Evolutionary conservation across 2,888 invertebrate species (phyloP).

Genomic region (Cactoblastis cactorum): DNA sequence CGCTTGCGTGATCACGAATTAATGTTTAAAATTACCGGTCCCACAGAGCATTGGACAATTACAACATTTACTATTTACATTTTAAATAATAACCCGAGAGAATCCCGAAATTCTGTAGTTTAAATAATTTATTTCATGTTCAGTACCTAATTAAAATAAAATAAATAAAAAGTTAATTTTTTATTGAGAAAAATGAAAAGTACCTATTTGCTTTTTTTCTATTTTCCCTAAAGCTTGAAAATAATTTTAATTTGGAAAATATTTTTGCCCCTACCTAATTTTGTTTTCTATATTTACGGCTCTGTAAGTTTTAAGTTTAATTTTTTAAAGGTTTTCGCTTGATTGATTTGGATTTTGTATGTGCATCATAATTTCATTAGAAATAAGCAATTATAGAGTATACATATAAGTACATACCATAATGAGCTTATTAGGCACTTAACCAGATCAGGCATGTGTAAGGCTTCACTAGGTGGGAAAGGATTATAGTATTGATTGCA

Average conservation of each 20-base stretch:
- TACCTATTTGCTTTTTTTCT: no score
- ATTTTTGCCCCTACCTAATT: no score
- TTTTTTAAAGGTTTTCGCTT: no score
- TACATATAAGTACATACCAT: no score
- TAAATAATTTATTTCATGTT: neutral
- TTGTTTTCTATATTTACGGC: no score
- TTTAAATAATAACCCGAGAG: neutral
- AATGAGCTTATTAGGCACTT: neutral
- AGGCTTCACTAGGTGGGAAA: neutral
- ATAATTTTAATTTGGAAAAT: no score
- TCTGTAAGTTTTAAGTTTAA: no score
- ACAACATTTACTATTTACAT: neutral
- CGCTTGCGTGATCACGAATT: neutral
- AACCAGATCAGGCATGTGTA: neutral
- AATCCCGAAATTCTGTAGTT: neutral
- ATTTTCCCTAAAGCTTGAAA: no score
- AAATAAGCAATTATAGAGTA: constrained; percentile 1
- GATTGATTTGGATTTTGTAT: no score
- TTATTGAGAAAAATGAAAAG: no score
- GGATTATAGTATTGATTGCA: neutral
- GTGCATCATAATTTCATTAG: constrained; percentile 6
- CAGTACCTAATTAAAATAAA: no score
- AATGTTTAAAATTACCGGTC: neutral
- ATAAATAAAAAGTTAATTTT: no score
- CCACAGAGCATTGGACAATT: neutral